Evolutionary conservation across 2,113 vertebrate species (phyloP).

Genomic region (Petaurus breviceps): DNA sequence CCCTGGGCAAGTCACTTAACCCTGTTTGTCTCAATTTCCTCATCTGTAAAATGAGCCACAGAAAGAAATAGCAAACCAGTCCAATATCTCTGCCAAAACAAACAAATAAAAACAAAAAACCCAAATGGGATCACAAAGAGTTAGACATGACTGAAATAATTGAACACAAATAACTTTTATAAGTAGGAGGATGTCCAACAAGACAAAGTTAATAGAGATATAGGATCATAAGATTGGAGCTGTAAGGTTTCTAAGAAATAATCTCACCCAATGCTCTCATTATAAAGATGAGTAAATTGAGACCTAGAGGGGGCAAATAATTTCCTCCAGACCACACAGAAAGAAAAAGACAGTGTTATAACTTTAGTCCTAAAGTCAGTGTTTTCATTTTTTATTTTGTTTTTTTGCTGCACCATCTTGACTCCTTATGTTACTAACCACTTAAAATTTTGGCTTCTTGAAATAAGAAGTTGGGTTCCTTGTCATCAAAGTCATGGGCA

Average conservation of each 20-base stretch:
- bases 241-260: not conserved
- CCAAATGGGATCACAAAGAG: not conserved
- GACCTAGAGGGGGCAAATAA: not conserved
- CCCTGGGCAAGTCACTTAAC: no score
- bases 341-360: not conserved
- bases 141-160: not conserved
- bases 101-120: no score
- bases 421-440: not conserved
- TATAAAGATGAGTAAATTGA: not conserved
- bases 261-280: not conserved
- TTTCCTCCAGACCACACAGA: not conserved
- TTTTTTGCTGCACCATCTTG: not conserved
- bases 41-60: not conserved
- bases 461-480: not conserved
- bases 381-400: not conserved
- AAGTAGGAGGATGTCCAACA: not conserved
- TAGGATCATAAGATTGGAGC: not conserved
- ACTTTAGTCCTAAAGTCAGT: not conserved
- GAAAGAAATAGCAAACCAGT: not conserved
- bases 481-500: not conserved
- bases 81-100: not conserved
- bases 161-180: not conserved
- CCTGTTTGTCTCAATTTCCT: not conserved
- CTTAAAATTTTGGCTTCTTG: not conserved
- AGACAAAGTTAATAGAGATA: not conserved